Evolutionary conservation across 2,113 vertebrate species (phyloP), one percentile per base, ranked within the genome.

Genomic region (Laticauda colubrina): DNA sequence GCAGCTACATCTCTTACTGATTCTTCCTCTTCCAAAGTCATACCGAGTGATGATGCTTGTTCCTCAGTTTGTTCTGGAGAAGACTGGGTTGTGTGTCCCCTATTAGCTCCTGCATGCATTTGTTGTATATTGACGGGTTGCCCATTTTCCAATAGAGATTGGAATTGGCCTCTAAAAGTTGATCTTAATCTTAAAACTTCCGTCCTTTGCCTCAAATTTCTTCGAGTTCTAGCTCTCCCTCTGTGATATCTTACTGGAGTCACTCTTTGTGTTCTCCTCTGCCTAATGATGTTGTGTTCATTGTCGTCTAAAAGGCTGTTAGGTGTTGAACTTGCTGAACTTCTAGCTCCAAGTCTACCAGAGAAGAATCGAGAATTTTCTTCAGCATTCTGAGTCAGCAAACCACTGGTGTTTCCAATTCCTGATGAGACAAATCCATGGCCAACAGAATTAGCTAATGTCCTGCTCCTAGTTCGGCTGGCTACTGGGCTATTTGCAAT

Each of bases 111-210:
- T 92, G 96, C 97, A 20, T 1, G 45, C 2, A 39, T 94, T 0
- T 94, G 97, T 45, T 96, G 97, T 11, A 57, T 12, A 88, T 81
- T 95, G 92, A 95, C 96, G 15, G 92, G 93, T 88, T 96, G 96
- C 57, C 94, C 96, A 96, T 96, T 98, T 93, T 97, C 98, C 95
- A 99, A 96, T 0, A 98, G 98, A 34, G 99, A 99, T 45, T 98
- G 98, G 94, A 98, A 99, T 94, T 98, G 97, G 94, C 98, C 98
- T 12, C 97, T 98, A 55, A 98, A 94, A 29, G 96, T 94, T 93
- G 98, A 98, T 48, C 98, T 96, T 93, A 98, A 96, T 26, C 98
- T 98, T 69, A 97, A 94, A 94, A 92, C 97, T 94, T 95, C 97
- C 94, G 97, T 96, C 96, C 97, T 98, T 98, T 97, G 98, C 98